Conservation (phyloP, 2,113 vertebrate genomes). For the Diglossa brunneiventris region DNA sequence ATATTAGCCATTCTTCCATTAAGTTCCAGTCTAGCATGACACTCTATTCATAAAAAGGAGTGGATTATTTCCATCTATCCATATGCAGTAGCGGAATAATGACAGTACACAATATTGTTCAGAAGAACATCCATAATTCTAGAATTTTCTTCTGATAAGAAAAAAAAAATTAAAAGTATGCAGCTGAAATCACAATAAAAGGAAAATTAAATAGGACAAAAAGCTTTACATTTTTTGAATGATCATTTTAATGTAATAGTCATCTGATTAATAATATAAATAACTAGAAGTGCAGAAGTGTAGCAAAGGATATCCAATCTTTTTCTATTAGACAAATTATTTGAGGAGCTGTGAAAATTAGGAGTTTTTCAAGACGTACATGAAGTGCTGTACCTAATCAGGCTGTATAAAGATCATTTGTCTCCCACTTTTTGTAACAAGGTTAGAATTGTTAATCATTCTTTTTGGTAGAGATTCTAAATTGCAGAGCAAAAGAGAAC, state of each 20-base stretch:
- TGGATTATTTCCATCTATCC: background rate
- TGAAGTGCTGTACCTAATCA: conserved; percentile 30
- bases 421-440: background rate
- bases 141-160: background rate
- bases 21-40: background rate
- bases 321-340: background rate
- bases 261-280: conserved; percentile 26
- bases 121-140: background rate
- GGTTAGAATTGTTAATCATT: conserved; percentile 48
- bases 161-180: background rate
- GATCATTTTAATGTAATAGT: background rate
- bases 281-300: background rate
- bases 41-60: background rate
- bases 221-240: background rate
- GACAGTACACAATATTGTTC: background rate
- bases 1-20: background rate
- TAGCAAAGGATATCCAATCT: background rate
- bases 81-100: background rate
- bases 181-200: background rate
- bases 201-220: background rate
- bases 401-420: background rate
- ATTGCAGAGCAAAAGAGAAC: background rate
- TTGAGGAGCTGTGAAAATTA: background rate
- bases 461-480: background rate
- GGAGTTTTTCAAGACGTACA: background rate